A percentile compares a stretch with the other conserved stretches of the same genome.
Evolutionary conservation across 2,797 vertebrate genomes (phyloP).

Genomic region (Pseudochirops corinnae): DNA sequence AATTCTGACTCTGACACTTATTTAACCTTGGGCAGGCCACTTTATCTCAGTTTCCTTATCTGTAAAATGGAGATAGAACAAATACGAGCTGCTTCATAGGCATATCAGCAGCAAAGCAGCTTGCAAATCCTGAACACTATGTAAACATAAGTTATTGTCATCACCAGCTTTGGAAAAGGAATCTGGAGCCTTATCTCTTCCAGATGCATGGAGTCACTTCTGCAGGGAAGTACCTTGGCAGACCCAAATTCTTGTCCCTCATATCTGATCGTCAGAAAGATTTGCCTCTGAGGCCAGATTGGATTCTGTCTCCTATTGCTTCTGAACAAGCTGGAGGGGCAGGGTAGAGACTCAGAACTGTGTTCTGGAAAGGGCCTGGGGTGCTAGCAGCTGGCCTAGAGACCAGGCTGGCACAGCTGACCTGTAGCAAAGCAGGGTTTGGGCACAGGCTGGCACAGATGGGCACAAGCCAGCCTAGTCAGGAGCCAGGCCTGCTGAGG

Average conservation of each 20-base stretch:
- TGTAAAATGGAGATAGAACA: neutral
- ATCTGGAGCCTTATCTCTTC: neutral
- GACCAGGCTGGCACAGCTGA: constrained; percentile 70
- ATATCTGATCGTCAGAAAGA: neutral
- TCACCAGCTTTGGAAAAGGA: neutral
- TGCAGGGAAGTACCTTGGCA: neutral
- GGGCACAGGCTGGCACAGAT: constrained; percentile 63
- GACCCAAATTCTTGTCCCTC: neutral
- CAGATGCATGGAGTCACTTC: neutral
- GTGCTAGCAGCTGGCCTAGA: constrained; percentile 54
- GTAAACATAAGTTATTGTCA: neutral
- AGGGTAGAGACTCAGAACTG: neutral
- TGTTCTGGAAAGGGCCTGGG: neutral
- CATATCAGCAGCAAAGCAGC: neutral
- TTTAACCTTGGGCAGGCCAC: neutral
- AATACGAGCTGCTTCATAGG: neutral
- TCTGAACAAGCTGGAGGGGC: neutral
- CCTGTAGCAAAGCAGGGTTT: constrained; percentile 42
- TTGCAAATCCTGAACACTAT: neutral
- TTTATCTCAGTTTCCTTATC: neutral
- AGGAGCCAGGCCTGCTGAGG: constrained; percentile 21
- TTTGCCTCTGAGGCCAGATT: neutral
- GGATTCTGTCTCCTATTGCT: neutral
- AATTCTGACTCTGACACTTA: neutral
- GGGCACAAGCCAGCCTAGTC: constrained; percentile 34